Evolutionary conservation across 2,113 vertebrate species (phyloP).

Genomic region (Tyto alba): DNA sequence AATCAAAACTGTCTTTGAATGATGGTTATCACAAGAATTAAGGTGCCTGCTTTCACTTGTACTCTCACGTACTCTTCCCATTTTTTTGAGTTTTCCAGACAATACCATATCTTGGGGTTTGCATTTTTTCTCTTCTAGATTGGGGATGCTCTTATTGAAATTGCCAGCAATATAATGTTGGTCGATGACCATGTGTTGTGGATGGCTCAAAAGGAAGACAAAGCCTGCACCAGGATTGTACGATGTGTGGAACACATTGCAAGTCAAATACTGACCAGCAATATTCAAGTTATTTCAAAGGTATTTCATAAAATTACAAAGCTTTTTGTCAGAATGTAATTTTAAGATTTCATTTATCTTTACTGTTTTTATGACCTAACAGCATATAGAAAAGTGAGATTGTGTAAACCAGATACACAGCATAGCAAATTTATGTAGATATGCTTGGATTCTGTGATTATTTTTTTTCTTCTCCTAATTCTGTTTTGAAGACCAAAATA

Average conservation of each 20-base stretch:
- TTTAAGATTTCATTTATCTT: neutral
- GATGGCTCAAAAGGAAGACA: conserved; percentile 87
- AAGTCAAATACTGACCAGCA: conserved; percentile 70
- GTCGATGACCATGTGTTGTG: conserved; percentile 87
- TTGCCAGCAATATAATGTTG: conserved; percentile 88
- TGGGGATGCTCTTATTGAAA: conserved; percentile 80
- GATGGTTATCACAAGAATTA: neutral
- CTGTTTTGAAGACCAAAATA: neutral
- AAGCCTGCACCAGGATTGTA: conserved; percentile 86
- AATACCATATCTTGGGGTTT: neutral
- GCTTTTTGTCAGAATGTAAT: neutral
- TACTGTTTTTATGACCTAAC: neutral
- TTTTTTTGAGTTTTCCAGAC: neutral
- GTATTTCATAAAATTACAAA: conserved; percentile 60
- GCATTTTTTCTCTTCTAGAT: conserved; percentile 62
- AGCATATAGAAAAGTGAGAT: neutral
- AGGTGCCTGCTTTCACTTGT: neutral
- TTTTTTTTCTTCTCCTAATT: neutral
- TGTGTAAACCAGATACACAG: neutral
- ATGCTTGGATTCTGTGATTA: neutral
- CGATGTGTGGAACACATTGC: conserved; percentile 84
- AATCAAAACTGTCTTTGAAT: neutral
- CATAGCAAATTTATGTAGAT: neutral
- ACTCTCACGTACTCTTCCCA: neutral
- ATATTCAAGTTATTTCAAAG: conserved; percentile 81